phyloP scores from a whole-genome alignment of 2,113 vertebrate species.

The Sylvilagus bachmani region DNA sequence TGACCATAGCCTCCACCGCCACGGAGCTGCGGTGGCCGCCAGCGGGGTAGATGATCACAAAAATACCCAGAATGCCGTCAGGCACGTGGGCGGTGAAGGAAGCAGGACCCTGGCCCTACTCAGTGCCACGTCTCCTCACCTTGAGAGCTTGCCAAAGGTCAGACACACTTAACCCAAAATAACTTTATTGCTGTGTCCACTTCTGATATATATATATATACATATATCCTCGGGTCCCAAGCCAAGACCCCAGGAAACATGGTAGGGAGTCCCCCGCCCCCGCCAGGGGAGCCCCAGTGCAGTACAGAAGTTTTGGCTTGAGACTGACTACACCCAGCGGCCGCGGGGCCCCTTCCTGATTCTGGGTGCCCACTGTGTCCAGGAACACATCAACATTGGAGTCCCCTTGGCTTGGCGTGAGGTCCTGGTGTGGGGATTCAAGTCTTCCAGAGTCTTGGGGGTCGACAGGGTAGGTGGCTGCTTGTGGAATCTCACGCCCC shows the following conservation, averaged over 20 bases:
- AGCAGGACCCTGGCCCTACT: background rate
- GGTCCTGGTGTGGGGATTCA: background rate
- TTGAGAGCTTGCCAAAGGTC: background rate
- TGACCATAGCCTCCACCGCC: background rate
- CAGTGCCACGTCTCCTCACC: background rate
- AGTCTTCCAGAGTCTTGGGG: constrained; percentile 54
- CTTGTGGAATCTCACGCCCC: background rate
- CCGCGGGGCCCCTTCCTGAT: constrained; percentile 75
- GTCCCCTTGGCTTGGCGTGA: background rate
- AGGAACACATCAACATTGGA: background rate
- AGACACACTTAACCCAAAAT: constrained; percentile 93
- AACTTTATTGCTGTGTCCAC: constrained; percentile 94
- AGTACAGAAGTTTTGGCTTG: constrained; percentile 88
- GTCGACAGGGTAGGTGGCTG: background rate
- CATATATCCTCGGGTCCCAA: constrained; percentile 66
- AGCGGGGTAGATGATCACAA: accelerated
- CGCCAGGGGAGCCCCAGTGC: constrained; percentile 53
- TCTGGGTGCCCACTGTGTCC: background rate
- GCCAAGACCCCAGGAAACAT: background rate
- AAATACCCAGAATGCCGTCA: accelerated
- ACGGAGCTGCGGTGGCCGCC: background rate
- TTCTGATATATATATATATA: constrained; percentile 79
- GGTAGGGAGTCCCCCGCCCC: background rate
- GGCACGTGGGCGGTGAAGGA: accelerated
- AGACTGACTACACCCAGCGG: constrained; percentile 90